Conservation (phyloP, 1,140 invertebrate genomes). For the Anthonomus grandis region DNA sequence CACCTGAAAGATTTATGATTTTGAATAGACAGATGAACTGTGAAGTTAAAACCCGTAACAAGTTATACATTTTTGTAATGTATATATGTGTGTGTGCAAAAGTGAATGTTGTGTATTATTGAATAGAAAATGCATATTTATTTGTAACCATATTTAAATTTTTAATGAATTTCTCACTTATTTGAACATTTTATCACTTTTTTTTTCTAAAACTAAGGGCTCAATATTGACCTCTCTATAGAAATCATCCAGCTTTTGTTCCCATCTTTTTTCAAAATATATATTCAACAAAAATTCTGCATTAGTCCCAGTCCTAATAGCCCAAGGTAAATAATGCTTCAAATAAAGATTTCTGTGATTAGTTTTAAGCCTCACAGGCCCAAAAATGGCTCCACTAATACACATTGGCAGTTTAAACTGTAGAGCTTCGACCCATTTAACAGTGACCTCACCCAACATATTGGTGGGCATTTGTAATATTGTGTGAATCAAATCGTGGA, state of each 20-base stretch:
- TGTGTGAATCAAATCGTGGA: constrained; percentile 93
- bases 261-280: constrained; percentile 94
- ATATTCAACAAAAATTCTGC: constrained; percentile 76
- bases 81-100: no score
- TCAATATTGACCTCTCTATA: constrained; percentile 71
- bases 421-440: constrained; percentile 97
- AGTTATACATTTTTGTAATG: no score
- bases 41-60: no score
- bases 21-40: no score
- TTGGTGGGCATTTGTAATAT: constrained; percentile 91
- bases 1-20: no score
- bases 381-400: constrained; percentile 80
- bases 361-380: constrained; percentile 73
- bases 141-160: no score
- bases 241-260: constrained; percentile 79
- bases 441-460: constrained; percentile 91
- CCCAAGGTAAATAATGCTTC: constrained; percentile 83
- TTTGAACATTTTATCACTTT: no score
- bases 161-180: no score
- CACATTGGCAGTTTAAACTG: constrained; percentile 91
- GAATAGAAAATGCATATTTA: no score
- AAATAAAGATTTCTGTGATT: constrained; percentile 83
- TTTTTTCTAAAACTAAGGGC: constrained; percentile 32
- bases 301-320: constrained; percentile 72
- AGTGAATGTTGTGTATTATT: no score